These are phyloP conservation scores for Eledone cirrhosa DNA, from an alignment of 2,888 invertebrate genomes.

Conservation along the genomic window DNA sequence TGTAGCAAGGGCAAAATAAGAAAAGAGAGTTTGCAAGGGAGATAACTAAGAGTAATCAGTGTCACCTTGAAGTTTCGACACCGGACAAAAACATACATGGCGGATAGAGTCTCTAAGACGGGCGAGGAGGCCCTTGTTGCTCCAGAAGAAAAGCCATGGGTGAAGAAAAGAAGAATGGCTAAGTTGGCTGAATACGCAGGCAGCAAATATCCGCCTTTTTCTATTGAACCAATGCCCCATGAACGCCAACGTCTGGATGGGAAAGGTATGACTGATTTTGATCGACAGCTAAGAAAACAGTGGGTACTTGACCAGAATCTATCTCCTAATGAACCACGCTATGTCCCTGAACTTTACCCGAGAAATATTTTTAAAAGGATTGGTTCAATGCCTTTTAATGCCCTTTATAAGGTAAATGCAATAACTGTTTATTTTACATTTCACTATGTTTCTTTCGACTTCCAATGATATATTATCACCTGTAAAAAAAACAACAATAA, in stretches of 20 bases:
- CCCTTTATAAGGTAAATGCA: constrained; percentile 34
- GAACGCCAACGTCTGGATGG: constrained; percentile 54
- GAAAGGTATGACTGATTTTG: constrained; percentile 58
- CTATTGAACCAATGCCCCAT: constrained; percentile 58
- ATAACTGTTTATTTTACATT: constrained; percentile 38
- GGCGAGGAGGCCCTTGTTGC: constrained; percentile 32
- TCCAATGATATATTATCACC: neutral
- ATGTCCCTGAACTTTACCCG: constrained; percentile 52
- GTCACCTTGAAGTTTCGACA: constrained; percentile 33
- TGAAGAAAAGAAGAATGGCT: constrained; percentile 42
- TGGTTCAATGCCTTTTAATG: constrained; percentile 51
- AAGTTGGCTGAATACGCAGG: constrained; percentile 44
- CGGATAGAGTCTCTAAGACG: constrained; percentile 26
- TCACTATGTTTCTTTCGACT: constrained; percentile 19
- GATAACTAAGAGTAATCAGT: neutral
- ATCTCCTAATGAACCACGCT: constrained; percentile 56
- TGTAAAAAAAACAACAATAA: neutral
- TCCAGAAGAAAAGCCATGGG: constrained; percentile 47
- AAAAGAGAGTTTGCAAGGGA: neutral
- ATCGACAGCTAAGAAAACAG: constrained; percentile 58
- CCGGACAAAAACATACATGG: constrained; percentile 33
- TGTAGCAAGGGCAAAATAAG: too few relatives aligned
- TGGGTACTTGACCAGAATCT: constrained; percentile 63
- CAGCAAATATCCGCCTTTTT: constrained; percentile 59
- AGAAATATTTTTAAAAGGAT: constrained; percentile 53